phyloP scores from a whole-genome alignment of 2,113 vertebrate species.

The Equus przewalskii region DNA sequence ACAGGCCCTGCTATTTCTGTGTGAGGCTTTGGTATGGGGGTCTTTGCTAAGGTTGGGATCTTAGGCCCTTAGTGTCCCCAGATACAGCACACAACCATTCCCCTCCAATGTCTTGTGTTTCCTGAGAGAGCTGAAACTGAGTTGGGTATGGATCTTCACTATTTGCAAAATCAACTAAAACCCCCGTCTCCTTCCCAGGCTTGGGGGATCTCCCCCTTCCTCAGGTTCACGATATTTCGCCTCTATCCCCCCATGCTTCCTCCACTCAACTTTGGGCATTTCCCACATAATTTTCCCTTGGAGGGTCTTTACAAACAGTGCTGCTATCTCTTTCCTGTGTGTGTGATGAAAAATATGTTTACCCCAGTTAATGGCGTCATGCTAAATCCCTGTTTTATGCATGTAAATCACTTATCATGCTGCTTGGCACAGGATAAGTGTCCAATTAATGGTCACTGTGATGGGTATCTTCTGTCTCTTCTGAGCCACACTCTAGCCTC shows the following conservation, averaged over 20 bases:
- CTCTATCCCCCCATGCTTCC: background rate
- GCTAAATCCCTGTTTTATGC: background rate
- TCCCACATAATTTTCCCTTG: background rate
- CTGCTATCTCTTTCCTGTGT: background rate
- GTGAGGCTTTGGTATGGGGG: background rate
- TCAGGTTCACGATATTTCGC: background rate
- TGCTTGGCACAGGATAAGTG: background rate
- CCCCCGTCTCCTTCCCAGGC: background rate
- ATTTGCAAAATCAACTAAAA: background rate
- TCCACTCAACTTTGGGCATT: background rate
- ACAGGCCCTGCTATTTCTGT: background rate
- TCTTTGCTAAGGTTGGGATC: background rate
- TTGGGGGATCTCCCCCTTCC: accelerated
- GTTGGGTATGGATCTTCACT: background rate
- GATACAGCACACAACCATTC: background rate
- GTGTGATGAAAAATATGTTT: background rate
- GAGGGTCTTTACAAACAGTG: background rate
- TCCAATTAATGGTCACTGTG: background rate
- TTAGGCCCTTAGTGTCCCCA: background rate
- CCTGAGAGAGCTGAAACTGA: background rate
- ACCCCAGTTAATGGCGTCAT: background rate
- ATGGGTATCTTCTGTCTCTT: background rate
- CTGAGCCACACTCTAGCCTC: background rate
- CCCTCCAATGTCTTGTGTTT: background rate
- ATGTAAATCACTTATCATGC: background rate